phyloP scores from a whole-genome alignment of 2,888 invertebrate species.

The Aspidiotus destructor region DNA sequence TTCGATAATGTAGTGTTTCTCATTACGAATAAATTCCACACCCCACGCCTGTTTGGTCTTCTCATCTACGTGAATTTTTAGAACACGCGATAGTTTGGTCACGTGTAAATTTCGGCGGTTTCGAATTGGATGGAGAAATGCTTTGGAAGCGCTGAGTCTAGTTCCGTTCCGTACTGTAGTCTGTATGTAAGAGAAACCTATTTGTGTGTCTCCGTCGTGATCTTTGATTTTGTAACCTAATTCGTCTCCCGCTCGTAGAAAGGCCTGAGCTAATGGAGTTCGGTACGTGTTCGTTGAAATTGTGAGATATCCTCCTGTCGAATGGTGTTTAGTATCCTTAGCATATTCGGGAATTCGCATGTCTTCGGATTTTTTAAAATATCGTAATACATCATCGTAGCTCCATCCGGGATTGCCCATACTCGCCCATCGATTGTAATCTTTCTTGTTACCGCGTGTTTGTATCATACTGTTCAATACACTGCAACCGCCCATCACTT shows the following conservation, averaged over 20 bases:
- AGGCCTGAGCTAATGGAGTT: conserved; percentile 35
- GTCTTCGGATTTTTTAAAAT: conserved; percentile 42
- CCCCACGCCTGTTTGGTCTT: conserved; percentile 50
- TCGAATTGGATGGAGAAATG: conserved; percentile 53
- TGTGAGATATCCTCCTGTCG: conserved; percentile 37
- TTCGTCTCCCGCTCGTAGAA: conserved; percentile 35
- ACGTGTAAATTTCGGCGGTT: conserved; percentile 55
- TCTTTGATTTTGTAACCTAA: conserved; percentile 36
- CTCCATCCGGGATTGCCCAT: conserved; percentile 51
- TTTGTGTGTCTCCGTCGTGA: conserved; percentile 34
- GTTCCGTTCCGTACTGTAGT: conserved; percentile 40
- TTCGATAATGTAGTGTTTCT: conserved; percentile 46
- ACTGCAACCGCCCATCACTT: conserved; percentile 71
- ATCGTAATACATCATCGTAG: conserved; percentile 38
- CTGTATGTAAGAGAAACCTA: conserved; percentile 28
- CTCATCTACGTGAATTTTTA: conserved; percentile 51
- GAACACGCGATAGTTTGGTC: conserved; percentile 51
- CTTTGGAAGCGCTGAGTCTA: conserved; percentile 56
- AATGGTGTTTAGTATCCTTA: conserved; percentile 36
- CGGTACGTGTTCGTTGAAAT: conserved; percentile 36
- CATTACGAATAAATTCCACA: conserved; percentile 50
- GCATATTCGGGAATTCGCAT: conserved; percentile 36
- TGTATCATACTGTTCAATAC: conserved; percentile 73
- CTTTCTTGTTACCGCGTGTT: conserved; percentile 57
- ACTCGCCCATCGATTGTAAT: conserved; percentile 66